Conservation (phyloP, 1,140 invertebrate genomes). For the Polypedilum vanderplanki region DNA sequence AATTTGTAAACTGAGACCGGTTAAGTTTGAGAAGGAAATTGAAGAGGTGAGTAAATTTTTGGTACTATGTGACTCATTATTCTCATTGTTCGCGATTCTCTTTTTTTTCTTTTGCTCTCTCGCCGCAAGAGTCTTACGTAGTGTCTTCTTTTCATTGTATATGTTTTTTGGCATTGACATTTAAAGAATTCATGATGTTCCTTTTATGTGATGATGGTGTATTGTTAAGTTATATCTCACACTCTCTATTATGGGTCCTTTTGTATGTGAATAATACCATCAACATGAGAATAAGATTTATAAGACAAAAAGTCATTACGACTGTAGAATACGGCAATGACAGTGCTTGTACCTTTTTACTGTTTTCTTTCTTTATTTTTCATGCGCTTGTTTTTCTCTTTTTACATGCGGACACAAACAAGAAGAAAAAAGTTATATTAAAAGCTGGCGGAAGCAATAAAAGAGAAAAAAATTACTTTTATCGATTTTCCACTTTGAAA, state of each 20-base stretch:
- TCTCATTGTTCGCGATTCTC: no score
- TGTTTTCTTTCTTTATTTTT: no score
- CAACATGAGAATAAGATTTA: no score
- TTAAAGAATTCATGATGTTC: neutral
- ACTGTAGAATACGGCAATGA: no score
- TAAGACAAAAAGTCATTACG: no score
- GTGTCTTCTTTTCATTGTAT: no score
- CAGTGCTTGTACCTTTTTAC: no score
- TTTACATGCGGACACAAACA: neutral
- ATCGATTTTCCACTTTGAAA: constrained; percentile 20
- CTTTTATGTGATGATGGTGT: neutral
- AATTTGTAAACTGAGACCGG: constrained; percentile 71
- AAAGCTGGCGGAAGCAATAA: constrained; percentile 28
- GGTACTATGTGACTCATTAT: neutral
- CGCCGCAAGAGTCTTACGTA: no score
- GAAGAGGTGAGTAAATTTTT: constrained; percentile 59
- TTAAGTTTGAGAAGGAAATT: constrained; percentile 76
- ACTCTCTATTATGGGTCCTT: neutral
- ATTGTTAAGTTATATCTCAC: neutral
- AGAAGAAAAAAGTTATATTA: neutral
- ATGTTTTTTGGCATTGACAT: neutral
- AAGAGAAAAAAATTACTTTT: constrained; percentile 14
- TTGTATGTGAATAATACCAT: no score
- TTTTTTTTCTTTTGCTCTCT: no score
- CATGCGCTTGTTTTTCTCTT: no score